These are phyloP conservation scores for Oscheius sp. DNA, from an alignment of 2,888 invertebrate species.

Conservation along the genomic window DNA sequence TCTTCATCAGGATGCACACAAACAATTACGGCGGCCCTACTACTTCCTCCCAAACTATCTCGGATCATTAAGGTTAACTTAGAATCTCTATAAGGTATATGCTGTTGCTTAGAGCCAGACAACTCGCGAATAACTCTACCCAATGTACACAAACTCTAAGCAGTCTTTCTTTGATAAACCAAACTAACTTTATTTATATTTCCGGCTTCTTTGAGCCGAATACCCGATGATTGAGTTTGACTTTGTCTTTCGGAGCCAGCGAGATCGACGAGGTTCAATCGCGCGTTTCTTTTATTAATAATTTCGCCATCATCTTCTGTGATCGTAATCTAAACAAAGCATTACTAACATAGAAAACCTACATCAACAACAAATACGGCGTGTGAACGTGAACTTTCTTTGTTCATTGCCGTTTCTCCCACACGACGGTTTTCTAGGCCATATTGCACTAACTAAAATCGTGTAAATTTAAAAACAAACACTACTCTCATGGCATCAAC, in stretches of 20 bases:
- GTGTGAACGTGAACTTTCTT: conserved; percentile 72
- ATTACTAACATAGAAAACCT: conserved; percentile 30
- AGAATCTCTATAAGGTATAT: conserved; percentile 72
- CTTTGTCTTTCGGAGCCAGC: conserved; percentile 73
- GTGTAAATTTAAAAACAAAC: too few species aligned
- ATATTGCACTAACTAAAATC: conserved; percentile 63
- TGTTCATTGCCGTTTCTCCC: conserved; percentile 72
- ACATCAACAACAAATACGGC: conserved; percentile 71
- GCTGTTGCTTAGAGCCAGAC: conserved; percentile 59
- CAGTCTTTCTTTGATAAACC: not conserved
- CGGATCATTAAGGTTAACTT: conserved; percentile 72
- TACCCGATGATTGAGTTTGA: conserved; percentile 71
- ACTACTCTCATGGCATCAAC: conserved; percentile 2
- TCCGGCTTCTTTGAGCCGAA: conserved; percentile 72
- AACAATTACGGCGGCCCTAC: conserved; percentile 72
- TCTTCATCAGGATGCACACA: conserved; percentile 72
- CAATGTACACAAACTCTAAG: conserved; percentile 67
- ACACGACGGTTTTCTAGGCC: conserved; percentile 71
- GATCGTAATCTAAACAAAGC: conserved; percentile 47
- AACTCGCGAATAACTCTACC: conserved; percentile 72
- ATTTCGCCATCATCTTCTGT: conserved; percentile 68
- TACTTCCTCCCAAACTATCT: conserved; percentile 73
- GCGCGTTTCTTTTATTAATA: conserved; percentile 67
- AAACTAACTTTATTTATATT: conserved; percentile 70
- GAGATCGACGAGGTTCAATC: conserved; percentile 73